Conservation (phyloP, 1,140 invertebrate species). For the Hormaphis cornu region DNA sequence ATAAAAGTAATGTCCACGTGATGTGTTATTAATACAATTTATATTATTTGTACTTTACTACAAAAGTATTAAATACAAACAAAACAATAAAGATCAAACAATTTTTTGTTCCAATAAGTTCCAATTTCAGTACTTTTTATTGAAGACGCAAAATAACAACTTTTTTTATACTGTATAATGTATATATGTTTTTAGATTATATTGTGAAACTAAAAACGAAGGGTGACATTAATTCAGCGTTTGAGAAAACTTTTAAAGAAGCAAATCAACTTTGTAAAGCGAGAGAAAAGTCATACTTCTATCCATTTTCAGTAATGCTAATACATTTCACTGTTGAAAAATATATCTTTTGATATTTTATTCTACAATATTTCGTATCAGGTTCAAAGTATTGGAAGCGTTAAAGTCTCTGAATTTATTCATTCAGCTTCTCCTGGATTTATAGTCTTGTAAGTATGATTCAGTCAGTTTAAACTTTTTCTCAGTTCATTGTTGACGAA, state of each 20-base stretch:
- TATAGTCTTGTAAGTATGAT: constrained; percentile 5
- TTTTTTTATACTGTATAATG: too few species aligned
- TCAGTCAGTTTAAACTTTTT: neutral
- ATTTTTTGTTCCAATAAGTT: too few species aligned
- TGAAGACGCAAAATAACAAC: too few species aligned
- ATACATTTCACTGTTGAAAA: neutral
- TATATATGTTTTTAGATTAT: constrained; percentile 27
- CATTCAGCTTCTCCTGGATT: constrained; percentile 16
- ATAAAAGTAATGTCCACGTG: too few species aligned
- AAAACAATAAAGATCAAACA: too few species aligned
- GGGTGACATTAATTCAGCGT: neutral
- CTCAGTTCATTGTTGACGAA: too few species aligned
- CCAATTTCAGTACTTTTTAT: too few species aligned
- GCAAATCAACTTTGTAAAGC: neutral
- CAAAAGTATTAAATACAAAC: too few species aligned
- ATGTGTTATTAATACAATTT: too few species aligned
- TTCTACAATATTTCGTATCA: neutral
- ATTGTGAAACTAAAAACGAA: constrained; percentile 19
- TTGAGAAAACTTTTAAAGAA: constrained; percentile 1
- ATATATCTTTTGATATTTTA: neutral
- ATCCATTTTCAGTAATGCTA: neutral
- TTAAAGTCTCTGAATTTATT: constrained; percentile 13
- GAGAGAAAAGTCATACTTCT: neutral
- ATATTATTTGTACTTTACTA: too few species aligned
- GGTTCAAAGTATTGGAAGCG: neutral